Base-by-base conservation (phyloP, 2,888 invertebrate species). In the Clostera curtula region DNA sequence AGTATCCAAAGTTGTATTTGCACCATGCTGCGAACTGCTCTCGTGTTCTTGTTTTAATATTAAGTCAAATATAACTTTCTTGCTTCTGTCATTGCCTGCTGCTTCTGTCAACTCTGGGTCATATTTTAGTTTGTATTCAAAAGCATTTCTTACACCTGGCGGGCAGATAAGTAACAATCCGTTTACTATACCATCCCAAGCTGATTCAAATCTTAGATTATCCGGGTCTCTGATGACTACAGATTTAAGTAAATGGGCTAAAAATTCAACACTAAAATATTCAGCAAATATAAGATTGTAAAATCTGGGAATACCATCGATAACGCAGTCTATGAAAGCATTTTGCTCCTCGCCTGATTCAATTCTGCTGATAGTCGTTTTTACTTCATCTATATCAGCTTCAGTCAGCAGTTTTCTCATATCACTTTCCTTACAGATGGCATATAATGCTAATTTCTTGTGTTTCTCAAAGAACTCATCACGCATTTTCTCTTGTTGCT, bases 271-370 rank as follows among this genome's bases (percentile, higher is more conserved):
- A 8, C 46, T 17, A 27, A 54, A 62, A 30, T 57, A 60, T 31
- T 63, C 62, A 2, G 59, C 59, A 31, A 59, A 59, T 14, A 58
- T 19, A 3, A 51, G 15, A 17, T 62, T 56, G 6, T 52, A 51
- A 24, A 58, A 60, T 27, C 43, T 45, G 5, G 62, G 61, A 8
- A 53, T 29, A n/a, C 40, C 47, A 10, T 59, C 31, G 1, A 60
- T 36, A 0, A 61, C 49, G 24, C 49, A 42, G 14, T 55, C 46
- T 19, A 61, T 37, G 3, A 49, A 16, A 5, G 32, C 34, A 2
- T 49, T 40, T 13, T 44, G 49, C 6, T 53, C 49, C 23, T 54
- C 49, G 3, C 56, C 62, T 1, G 39, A 42, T 29, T 54, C 34
- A 18, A 59, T 32, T 19, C 33, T 49, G 16, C 34, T 33, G 17